Conservation (phyloP, 1,140 invertebrate genomes). For the Hycleus phaleratus region DNA sequence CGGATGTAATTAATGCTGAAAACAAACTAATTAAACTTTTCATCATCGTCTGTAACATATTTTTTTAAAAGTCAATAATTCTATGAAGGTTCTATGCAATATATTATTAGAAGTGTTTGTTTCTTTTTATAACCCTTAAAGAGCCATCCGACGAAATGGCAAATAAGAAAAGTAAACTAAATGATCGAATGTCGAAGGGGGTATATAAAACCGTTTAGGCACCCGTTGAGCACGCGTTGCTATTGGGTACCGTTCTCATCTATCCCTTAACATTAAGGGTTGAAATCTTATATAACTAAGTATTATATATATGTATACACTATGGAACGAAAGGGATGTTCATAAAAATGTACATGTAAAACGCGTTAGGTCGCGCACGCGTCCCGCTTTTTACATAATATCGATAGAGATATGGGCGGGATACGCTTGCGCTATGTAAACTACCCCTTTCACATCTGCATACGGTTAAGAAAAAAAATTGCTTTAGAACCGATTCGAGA, state of each 20-base stretch:
- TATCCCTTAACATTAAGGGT: slow-evolving; percentile 9
- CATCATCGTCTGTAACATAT: too few species aligned
- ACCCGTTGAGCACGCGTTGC: slow-evolving; percentile 21
- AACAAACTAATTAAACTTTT: too few species aligned
- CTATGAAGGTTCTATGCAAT: too few species aligned
- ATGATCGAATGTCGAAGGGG: slow-evolving; percentile 21
- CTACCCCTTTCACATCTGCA: slow-evolving; percentile 37
- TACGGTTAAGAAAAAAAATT: slow-evolving; percentile 24
- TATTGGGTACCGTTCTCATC: slow-evolving; percentile 21
- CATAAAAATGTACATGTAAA: slow-evolving; percentile 39
- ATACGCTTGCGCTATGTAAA: slow-evolving; percentile 36
- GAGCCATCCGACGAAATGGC: slow-evolving; percentile 6
- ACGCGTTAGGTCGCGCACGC: slow-evolving; percentile 34
- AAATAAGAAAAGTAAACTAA: slow-evolving; percentile 20
- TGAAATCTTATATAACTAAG: slow-evolving; percentile 25
- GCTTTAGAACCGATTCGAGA: background rate
- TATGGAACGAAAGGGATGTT: slow-evolving; percentile 21
- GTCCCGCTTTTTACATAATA: slow-evolving; percentile 37
- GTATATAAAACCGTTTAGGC: slow-evolving; percentile 18
- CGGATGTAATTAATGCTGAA: too few species aligned
- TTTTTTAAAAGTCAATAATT: too few species aligned
- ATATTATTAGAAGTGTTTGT: too few species aligned
- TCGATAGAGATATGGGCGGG: slow-evolving; percentile 39
- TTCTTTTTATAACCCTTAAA: too few species aligned
- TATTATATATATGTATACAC: slow-evolving; percentile 5